Conservation (phyloP, 2,113 vertebrate species). For the Sinocyclocheilus rhinocerous region DNA sequence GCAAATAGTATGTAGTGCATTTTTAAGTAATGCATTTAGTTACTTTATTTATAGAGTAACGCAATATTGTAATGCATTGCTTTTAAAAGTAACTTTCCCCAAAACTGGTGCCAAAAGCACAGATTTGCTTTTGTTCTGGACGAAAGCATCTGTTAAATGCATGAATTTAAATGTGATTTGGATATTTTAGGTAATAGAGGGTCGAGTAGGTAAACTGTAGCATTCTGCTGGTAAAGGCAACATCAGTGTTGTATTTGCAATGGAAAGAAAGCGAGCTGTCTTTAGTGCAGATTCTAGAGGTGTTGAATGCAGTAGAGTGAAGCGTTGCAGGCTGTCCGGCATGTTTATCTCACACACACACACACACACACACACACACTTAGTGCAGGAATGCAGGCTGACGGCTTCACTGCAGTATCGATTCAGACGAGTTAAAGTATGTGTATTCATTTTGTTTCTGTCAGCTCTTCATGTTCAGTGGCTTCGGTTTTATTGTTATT, state of each 20-base stretch:
- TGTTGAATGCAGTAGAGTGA: constrained; percentile 18
- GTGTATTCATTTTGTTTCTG: neutral
- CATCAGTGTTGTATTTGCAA: neutral
- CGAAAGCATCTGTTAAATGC: neutral
- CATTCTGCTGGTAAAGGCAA: neutral
- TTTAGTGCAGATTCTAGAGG: constrained; percentile 5
- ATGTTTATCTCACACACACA: constrained; percentile 25
- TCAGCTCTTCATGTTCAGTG: neutral
- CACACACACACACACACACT: constrained; percentile 22
- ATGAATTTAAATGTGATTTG: neutral
- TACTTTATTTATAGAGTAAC: too few species aligned
- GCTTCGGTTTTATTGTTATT: neutral
- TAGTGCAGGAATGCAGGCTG: constrained; percentile 64
- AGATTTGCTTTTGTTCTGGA: neutral
- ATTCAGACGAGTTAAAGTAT: constrained; percentile 15
- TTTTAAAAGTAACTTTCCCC: neutral
- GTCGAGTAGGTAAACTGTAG: neutral
- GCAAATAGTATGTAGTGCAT: too few species aligned
- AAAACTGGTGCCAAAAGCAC: neutral
- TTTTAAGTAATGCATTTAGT: too few species aligned
- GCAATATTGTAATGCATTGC: neutral
- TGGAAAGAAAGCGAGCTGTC: neutral
- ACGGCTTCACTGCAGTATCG: constrained; percentile 61
- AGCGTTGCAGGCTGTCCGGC: neutral
- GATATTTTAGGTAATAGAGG: neutral